phyloP scores from a whole-genome alignment of 2,113 vertebrate species.

The Poeciliopsis turrubarensis region DNA sequence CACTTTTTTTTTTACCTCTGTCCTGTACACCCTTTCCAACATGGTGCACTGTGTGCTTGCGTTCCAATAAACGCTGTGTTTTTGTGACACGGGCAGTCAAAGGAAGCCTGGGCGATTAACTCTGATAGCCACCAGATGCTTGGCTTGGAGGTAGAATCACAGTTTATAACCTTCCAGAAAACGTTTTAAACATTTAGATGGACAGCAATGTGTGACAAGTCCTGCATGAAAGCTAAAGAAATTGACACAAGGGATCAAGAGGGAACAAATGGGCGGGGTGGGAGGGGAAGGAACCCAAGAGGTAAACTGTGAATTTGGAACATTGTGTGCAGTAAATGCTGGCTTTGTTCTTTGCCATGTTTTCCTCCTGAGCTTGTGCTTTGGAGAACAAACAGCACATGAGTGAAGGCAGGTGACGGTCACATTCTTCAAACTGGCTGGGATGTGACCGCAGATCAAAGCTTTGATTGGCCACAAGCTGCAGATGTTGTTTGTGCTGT shows the following conservation, averaged over 20 bases:
- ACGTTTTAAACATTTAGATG: background rate
- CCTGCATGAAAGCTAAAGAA: constrained; percentile 3
- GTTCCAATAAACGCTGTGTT: constrained; percentile 40
- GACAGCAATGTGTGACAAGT: background rate
- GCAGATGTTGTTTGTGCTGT: constrained; percentile 51
- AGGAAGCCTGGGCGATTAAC: constrained; percentile 76
- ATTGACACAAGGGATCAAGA: constrained; percentile 1
- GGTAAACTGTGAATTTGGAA: constrained; percentile 5
- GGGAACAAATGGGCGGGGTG: background rate
- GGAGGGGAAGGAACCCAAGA: too few species aligned
- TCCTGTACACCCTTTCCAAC: constrained; percentile 14
- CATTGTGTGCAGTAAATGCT: background rate
- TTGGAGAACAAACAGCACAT: constrained; percentile 43
- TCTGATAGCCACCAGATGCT: constrained; percentile 76
- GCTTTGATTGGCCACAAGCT: constrained; percentile 57
- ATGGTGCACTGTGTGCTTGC: constrained; percentile 29
- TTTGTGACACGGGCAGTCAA: constrained; percentile 47
- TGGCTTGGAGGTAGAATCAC: constrained; percentile 40
- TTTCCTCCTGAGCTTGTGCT: constrained; percentile 24
- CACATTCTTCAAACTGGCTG: constrained; percentile 37
- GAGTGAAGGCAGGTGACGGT: constrained; percentile 53
- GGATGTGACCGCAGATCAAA: constrained; percentile 62
- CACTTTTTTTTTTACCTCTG: background rate
- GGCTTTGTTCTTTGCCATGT: constrained; percentile 15
- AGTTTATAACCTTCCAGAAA: background rate